These are phyloP conservation scores for Anolis sagrei DNA, from an alignment of 2,113 vertebrate genomes.

Conservation along the genomic window DNA sequence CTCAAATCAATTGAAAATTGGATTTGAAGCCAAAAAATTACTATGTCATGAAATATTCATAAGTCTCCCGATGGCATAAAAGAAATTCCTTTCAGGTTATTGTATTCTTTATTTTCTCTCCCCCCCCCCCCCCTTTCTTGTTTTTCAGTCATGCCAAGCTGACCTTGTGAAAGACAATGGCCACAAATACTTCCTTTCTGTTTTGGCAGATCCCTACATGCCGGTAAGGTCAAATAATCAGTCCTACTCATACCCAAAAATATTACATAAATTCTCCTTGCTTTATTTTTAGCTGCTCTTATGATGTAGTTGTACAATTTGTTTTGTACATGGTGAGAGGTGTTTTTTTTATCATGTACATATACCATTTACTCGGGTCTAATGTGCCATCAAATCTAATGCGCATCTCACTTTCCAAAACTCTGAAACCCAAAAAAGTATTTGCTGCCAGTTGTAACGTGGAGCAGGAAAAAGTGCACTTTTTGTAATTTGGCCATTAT, in stretches of 20 bases:
- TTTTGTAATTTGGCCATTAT: too few species aligned
- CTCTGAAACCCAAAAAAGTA: too few species aligned
- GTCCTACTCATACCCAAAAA: background rate
- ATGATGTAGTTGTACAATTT: accelerated
- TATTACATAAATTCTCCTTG: too few species aligned
- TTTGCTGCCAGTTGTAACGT: too few species aligned
- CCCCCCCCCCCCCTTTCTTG: slow-evolving; percentile 22
- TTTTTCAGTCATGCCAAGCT: slow-evolving; percentile 93
- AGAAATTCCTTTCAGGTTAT: accelerated
- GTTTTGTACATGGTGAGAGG: background rate
- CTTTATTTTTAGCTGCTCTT: background rate
- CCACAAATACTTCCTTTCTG: slow-evolving; percentile 99
- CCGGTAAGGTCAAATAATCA: slow-evolving; percentile 84
- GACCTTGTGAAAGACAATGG: slow-evolving; percentile 98
- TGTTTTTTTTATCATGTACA: too few species aligned
- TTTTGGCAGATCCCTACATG: slow-evolving; percentile 97
- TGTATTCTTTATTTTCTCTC: slow-evolving; percentile 33
- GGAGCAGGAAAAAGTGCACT: too few species aligned
- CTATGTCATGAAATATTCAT: accelerated
- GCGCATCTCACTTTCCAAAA: too few species aligned
- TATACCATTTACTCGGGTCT: too few species aligned
- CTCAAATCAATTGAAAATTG: slow-evolving; percentile 2
- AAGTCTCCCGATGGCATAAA: accelerated
- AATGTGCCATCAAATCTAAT: too few species aligned
- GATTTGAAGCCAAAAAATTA: background rate